Base-by-base conservation (phyloP, 2,113 vertebrate species). In the Micronycteris hirsuta region DNA sequence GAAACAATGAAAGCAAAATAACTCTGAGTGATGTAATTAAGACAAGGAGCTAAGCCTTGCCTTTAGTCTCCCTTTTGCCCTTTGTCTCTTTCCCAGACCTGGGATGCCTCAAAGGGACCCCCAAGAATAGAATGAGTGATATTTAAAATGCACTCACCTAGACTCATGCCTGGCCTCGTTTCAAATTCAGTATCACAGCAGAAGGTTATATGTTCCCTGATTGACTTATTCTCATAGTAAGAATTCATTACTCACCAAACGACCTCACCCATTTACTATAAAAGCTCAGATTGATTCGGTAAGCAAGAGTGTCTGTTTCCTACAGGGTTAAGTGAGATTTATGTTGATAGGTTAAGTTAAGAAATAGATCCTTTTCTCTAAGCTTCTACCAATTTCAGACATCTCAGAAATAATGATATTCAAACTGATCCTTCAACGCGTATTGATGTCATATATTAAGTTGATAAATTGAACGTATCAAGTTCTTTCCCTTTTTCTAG, bases 301-400 rank as follows among this genome's bases (percentile, higher is more conserved):
- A 88, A 73, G 26, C 47, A 63, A 86, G 10, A 4, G 8, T 71
- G 90, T 92, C 47, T 88, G 13, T 88, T 95, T 95, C 63, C 45
- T 81, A 65, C 83, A 20, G 20, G 71, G 88, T 95, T 87, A 89
- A 15, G 43, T 93, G 90, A 91, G 58, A 92, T 96, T 87, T 95
- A 36, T 38, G 8, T 56, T 49, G 2, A 86, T 45, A 88, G 26
- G 20, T 54, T 85, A 90, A 84, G 47, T 61, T 81, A 92, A 76
- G 41, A 96, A 89, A 84, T 58, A 92, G 41, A 67, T 88, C 13
- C 52, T 96, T 96, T 86, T 47, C 67, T 93, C 65, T 93, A n/a
- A 82, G 36, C 41, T 85, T 85, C 52, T 73, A 43, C 14, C 0
- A 0, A 82, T 92, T 58, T 95, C 90, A 90, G 70, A 90, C 19